Base-by-base conservation (phyloP, 2,113 vertebrate species). In the Chamaea fasciata region DNA sequence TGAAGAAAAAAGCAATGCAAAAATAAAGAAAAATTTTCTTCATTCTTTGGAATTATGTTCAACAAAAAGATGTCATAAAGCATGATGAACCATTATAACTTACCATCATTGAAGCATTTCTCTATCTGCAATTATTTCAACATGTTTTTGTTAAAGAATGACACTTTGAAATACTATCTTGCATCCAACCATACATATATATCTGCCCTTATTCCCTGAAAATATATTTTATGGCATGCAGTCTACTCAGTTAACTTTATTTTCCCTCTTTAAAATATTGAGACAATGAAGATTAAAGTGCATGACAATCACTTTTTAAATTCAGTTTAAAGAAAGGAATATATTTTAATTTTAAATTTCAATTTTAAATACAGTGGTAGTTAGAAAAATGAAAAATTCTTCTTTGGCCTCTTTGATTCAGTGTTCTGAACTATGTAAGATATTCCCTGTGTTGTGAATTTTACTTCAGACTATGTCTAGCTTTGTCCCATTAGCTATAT, bases 361-460 rank as follows among this genome's bases (percentile, higher is more conserved):
- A 42, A 1, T 52, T 7, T 81, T 56, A 82, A 42, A 20, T 44
- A 20, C 8, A n/a, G 2, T 23, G 7, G 15, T 15, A n/a, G 15
- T 39, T 65, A 46, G 10, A 30, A 89, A 49, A 59, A 68, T 27
- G 4, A 83, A 95, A 83, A 60, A 15, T 24, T 92, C 6, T 14
- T 57, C 21, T 28, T 60, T 73, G 11, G 0, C 4, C 2, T 64
- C 23, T 75, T 46, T 46, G 16, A 78, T 31, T 82, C 39, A 37
- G 0, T 46, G 15, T 27, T 69, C 63, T 44, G 33, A 63, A 13
- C 26, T 27, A 7, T 16, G 3, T 35, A 59, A 68, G 8, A 31
- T 41, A 50, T 11, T 9, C 5, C 2, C 2, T 55, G 0, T 22
- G 13, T 5, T 39, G 6, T 13, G 15, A 62, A 3, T 71, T 84